These are phyloP conservation scores for Parotia lawesii DNA, from an alignment of 2,113 vertebrate genomes.

Conservation along the genomic window DNA sequence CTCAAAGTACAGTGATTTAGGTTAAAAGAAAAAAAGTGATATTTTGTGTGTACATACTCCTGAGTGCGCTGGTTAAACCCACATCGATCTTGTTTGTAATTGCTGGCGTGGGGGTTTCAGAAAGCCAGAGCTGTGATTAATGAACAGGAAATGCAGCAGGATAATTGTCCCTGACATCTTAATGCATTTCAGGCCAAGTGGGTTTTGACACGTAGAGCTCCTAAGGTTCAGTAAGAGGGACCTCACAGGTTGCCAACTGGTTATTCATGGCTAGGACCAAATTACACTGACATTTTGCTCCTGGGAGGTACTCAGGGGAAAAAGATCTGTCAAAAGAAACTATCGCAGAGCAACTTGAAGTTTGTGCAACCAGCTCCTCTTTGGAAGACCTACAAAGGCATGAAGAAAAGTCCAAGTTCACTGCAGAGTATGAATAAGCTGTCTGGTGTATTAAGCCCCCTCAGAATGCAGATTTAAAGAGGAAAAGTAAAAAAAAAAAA, in stretches of 20 bases:
- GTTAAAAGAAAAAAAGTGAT: not conserved
- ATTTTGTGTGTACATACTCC: not conserved
- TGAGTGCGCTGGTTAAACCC: not conserved
- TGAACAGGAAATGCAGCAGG: not conserved
- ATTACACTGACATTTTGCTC: constrained; percentile 29
- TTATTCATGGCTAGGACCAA: constrained; percentile 16
- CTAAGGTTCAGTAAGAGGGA: constrained; percentile 1
- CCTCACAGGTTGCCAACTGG: constrained; percentile 32
- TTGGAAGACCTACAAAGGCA: not conserved
- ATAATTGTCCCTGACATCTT: constrained; percentile 24
- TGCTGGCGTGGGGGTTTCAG: not conserved
- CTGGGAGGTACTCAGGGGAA: not conserved
- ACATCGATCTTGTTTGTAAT: not conserved
- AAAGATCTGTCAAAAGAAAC: constrained; percentile 45
- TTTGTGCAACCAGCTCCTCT: not conserved
- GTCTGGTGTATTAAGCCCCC: not conserved
- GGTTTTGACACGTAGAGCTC: not conserved
- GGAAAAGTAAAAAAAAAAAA: not conserved
- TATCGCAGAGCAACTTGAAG: not conserved
- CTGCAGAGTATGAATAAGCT: not conserved
- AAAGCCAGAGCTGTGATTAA: constrained; percentile 20
- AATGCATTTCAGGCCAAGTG: constrained; percentile 5
- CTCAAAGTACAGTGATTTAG: constrained; percentile 22
- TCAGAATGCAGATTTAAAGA: not conserved
- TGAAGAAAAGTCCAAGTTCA: not conserved